Evolutionary conservation across 2,113 vertebrate species (phyloP).

Genomic region (Atherinomorus stipes): DNA sequence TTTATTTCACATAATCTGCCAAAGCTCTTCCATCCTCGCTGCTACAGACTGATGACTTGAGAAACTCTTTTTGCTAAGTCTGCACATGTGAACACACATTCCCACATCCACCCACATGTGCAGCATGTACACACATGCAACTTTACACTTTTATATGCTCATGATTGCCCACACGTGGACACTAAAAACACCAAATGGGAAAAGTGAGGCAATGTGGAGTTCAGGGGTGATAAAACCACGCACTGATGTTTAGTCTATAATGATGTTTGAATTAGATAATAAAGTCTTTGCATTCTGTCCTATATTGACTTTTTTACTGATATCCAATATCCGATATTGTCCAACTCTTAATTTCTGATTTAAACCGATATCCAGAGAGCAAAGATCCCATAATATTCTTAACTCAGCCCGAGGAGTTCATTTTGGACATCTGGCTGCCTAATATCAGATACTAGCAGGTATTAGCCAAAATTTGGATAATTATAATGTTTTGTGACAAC

Average conservation of each 20-base stretch:
- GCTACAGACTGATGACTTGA: conserved; percentile 43
- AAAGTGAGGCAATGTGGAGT: conserved; percentile 39
- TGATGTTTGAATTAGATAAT: conserved; percentile 17
- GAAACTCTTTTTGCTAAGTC: conserved; percentile 32
- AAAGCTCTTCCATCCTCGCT: conserved; percentile 45
- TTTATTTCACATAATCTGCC: conserved; percentile 28
- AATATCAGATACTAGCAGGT: too few species aligned
- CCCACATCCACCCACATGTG: neutral
- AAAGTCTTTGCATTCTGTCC: conserved; percentile 4
- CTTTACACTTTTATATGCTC: neutral
- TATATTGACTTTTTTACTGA: too few species aligned
- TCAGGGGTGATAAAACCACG: conserved; percentile 36
- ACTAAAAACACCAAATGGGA: conserved; percentile 62
- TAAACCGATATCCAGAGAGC: too few species aligned
- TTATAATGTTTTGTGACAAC: too few species aligned
- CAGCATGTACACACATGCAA: neutral
- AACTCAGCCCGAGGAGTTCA: too few species aligned
- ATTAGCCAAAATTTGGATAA: too few species aligned
- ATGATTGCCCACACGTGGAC: conserved; percentile 50
- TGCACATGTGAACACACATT: conserved; percentile 3
- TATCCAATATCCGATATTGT: too few species aligned
- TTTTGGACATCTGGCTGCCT: too few species aligned
- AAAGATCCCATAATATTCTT: too few species aligned
- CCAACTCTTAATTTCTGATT: too few species aligned
- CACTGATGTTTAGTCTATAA: conserved; percentile 13